Percentiles rank a stretch among this genome's conserved stretches.
phyloP scores from a whole-genome alignment of 23 tunicate species.

The Clavelina lepadiformis region DNA sequence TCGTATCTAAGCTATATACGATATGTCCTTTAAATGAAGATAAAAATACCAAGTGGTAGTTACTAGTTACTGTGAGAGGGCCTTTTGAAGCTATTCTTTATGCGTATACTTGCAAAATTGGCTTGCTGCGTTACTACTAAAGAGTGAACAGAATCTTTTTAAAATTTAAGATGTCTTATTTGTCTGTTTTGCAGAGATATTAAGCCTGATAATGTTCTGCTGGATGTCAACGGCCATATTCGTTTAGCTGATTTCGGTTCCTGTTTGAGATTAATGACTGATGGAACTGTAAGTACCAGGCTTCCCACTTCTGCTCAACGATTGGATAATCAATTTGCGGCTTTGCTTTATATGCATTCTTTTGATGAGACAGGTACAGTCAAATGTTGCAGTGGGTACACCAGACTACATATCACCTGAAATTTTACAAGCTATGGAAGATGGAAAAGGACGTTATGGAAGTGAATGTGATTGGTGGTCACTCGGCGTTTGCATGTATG shows the following conservation, averaged over 20 bases:
- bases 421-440: conserved; percentile 97
- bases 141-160: no score
- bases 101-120: no score
- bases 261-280: conserved; percentile 58
- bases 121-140: no score
- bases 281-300: conserved; percentile 58
- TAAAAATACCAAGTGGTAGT: no score
- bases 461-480: conserved; percentile 99
- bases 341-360: neutral
- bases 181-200: conserved; percentile 63
- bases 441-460: conserved; percentile 92
- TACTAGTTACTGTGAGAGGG: no score
- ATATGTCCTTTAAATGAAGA: no score
- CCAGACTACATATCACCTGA: conserved; percentile 99
- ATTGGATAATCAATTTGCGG: neutral
- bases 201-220: conserved; percentile 93
- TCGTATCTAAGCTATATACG: no score
- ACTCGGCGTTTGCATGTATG: conserved; percentile 96
- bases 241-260: conserved; percentile 97
- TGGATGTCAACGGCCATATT: conserved; percentile 94
- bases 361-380: conserved; percentile 47
- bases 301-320: neutral
- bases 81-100: no score
- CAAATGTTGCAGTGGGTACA: conserved; percentile 89
- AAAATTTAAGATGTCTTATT: no score